phyloP scores from a whole-genome alignment of 2,113 vertebrate genomes.

The Scomber japonicus region DNA sequence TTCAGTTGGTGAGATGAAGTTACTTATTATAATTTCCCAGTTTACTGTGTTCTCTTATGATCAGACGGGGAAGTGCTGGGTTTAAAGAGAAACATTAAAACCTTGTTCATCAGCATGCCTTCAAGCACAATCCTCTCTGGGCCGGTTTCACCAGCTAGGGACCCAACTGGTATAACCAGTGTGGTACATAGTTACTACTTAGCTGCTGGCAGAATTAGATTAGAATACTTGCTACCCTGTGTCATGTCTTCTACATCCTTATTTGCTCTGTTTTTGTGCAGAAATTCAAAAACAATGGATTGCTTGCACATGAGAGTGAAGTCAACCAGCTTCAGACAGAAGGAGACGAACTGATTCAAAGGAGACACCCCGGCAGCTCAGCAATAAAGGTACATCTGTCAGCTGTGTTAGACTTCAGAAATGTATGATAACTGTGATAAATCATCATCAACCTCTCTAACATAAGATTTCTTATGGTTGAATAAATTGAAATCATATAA shows the following conservation, averaged over 20 bases:
- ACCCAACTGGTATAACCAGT: slow-evolving; percentile 29
- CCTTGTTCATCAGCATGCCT: slow-evolving; percentile 5
- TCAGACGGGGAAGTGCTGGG: background rate
- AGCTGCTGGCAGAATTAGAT: background rate
- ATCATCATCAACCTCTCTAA: no score
- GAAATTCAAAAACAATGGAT: slow-evolving; percentile 91
- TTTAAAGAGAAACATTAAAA: background rate
- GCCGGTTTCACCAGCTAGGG: background rate
- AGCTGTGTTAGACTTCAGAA: background rate
- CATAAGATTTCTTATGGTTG: no score
- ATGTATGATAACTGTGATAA: background rate
- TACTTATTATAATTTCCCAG: background rate
- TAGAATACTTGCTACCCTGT: background rate
- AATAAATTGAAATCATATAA: background rate
- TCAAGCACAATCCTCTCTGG: background rate
- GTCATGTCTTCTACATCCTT: background rate
- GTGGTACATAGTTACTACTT: background rate
- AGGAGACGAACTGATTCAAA: slow-evolving; percentile 85
- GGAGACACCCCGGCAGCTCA: slow-evolving; percentile 88
- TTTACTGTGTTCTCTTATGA: background rate
- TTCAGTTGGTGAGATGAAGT: no score
- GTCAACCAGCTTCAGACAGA: slow-evolving; percentile 89
- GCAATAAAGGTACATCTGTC: slow-evolving; percentile 85
- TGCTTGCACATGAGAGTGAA: slow-evolving; percentile 89
- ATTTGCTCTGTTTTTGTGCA: slow-evolving; percentile 54